Evolutionary conservation across 2,888 invertebrate species (phyloP).

Genomic region (Orthonevra nobilis): DNA sequence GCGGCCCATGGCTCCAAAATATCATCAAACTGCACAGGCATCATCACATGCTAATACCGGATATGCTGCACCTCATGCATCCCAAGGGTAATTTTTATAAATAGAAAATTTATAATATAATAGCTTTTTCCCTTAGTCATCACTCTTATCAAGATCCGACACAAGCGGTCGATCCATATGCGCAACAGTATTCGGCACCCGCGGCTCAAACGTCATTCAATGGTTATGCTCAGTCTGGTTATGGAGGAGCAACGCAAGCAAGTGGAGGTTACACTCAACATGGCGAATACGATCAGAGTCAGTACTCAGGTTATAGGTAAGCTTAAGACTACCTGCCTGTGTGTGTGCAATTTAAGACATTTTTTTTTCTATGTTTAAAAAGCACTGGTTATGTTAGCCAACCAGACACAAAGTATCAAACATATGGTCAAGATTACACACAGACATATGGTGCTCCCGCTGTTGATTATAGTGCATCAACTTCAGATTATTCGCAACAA

Average conservation of each 20-base stretch:
- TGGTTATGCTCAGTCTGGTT: constrained; percentile 79
- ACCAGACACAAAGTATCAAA: constrained; percentile 79
- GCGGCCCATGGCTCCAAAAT: constrained; percentile 78
- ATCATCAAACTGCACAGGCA: constrained; percentile 77
- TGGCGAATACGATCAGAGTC: constrained; percentile 79
- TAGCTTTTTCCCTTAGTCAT: constrained; percentile 73
- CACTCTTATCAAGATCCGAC: constrained; percentile 79
- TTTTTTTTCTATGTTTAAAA: too few relatives aligned
- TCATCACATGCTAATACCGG: constrained; percentile 75
- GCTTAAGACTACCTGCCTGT: constrained; percentile 19
- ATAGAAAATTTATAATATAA: neutral
- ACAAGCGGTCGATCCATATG: constrained; percentile 79
- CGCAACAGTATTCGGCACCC: constrained; percentile 77
- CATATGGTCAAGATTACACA: constrained; percentile 79
- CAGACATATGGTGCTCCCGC: constrained; percentile 79
- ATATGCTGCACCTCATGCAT: constrained; percentile 71
- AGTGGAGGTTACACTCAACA: constrained; percentile 76
- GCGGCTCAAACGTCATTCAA: constrained; percentile 77
- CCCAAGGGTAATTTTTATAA: constrained; percentile 74
- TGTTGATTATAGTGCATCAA: constrained; percentile 79
- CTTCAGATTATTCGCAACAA: constrained; percentile 78
- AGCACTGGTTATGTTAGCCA: constrained; percentile 76
- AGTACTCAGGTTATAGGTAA: constrained; percentile 79
- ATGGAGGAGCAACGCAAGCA: constrained; percentile 75
- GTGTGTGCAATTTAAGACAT: too few relatives aligned